Conservation (phyloP, 2,113 vertebrate genomes). For the Onychostruthus taczanowskii region DNA sequence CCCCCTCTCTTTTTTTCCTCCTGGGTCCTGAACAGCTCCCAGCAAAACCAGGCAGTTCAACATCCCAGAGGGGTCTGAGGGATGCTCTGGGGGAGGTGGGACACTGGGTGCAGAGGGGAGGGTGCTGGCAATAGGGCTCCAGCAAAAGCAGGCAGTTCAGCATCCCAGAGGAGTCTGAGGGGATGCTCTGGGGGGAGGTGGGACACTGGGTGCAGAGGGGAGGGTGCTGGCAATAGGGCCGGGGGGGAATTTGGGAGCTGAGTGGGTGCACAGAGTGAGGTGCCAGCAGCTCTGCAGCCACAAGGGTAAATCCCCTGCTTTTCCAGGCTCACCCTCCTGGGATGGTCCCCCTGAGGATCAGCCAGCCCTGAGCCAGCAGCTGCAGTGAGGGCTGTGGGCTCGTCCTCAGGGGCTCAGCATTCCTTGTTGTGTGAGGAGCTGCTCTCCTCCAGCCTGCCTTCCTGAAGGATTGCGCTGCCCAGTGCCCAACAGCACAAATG, state of each 20-base stretch:
- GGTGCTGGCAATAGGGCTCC: fast-evolving
- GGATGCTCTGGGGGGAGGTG: background rate
- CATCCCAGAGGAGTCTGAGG: background rate
- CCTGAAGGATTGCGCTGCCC: background rate
- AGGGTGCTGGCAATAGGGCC: background rate
- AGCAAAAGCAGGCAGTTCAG: too few relatives aligned
- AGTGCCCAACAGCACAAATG: fast-evolving
- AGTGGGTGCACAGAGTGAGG: fast-evolving
- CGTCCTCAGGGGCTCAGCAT: background rate
- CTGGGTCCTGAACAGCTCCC: background rate
- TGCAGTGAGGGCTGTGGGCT: background rate
- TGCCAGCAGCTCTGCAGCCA: background rate
- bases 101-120: background rate
- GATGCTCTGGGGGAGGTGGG: background rate
- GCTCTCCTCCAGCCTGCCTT: background rate
- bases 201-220: background rate
- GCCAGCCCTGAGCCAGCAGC: background rate
- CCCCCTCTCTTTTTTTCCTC: background rate
- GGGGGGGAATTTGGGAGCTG: background rate
- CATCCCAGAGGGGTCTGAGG: background rate
- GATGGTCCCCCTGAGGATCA: background rate
- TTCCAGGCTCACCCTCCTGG: background rate
- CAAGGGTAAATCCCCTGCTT: background rate
- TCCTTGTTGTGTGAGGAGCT: background rate
- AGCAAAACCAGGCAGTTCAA: background rate